phyloP scores from a whole-genome alignment of 1,140 invertebrate genomes.

The Neuroterus valhalla region DNA sequence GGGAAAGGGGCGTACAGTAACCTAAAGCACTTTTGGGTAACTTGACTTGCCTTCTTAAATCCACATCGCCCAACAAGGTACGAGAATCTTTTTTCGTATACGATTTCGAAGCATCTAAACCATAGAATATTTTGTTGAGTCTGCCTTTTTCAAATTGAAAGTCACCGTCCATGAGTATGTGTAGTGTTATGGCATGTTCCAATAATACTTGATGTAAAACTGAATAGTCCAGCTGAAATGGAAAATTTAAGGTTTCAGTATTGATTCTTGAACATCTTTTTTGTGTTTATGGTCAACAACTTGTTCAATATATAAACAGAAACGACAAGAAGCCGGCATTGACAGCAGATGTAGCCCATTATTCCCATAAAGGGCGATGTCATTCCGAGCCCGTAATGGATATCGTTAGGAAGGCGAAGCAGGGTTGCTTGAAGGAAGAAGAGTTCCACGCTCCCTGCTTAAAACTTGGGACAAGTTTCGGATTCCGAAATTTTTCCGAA shows the following conservation, averaged over 20 bases:
- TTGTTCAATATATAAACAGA: too few relatives aligned
- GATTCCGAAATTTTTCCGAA: too few relatives aligned
- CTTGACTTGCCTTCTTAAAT: conserved; percentile 82
- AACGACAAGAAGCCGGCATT: too few relatives aligned
- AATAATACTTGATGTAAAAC: conserved; percentile 85
- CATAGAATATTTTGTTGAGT: conserved; percentile 84
- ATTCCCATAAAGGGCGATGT: too few relatives aligned
- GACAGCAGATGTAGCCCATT: too few relatives aligned
- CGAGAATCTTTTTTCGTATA: conserved; percentile 87
- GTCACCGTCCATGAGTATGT: conserved; percentile 88
- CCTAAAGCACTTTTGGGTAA: conserved; percentile 84
- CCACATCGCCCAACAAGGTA: conserved; percentile 79
- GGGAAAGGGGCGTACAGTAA: conserved; percentile 85
- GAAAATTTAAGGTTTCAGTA: conserved; percentile 33
- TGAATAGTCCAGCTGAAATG: conserved; percentile 83
- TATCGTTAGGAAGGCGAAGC: too few relatives aligned
- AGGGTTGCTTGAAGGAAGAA: too few relatives aligned
- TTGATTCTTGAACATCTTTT: not conserved
- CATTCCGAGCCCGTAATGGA: too few relatives aligned
- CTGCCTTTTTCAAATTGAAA: conserved; percentile 83
- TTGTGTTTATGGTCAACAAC: too few relatives aligned
- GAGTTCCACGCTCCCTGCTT: too few relatives aligned
- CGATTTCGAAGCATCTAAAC: conserved; percentile 82
- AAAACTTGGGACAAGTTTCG: too few relatives aligned
- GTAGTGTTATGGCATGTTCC: conserved; percentile 87